Evolutionary conservation across 1,140 invertebrate genomes (phyloP).

Genomic region (Sycophaga agraensis): DNA sequence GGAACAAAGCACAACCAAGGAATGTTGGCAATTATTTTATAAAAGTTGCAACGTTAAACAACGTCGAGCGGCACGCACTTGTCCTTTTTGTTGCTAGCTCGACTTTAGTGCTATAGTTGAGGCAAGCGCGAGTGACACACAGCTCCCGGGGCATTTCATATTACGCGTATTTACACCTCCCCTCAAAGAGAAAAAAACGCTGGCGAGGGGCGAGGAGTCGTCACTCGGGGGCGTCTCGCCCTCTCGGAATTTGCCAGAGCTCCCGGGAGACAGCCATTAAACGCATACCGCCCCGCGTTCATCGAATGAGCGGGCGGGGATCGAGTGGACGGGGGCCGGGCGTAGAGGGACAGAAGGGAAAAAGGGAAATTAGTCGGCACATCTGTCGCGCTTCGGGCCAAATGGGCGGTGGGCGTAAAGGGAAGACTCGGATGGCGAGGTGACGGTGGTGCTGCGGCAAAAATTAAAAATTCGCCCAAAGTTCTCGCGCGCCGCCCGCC

Average conservation of each 20-base stretch:
- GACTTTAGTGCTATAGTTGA: too few species aligned
- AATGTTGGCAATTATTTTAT: too few species aligned
- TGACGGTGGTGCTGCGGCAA: not conserved
- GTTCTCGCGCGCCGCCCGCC: not conserved
- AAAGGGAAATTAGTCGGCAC: slow-evolving; percentile 39
- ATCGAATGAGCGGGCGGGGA: not conserved
- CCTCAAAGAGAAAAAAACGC: too few species aligned
- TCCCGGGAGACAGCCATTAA: slow-evolving; percentile 38
- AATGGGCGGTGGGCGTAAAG: too few species aligned
- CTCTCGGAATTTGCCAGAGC: slow-evolving; percentile 33
- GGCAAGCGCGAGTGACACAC: too few species aligned
- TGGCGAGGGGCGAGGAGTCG: too few species aligned
- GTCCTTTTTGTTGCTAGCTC: too few species aligned
- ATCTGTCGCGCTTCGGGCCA: slow-evolving; percentile 38
- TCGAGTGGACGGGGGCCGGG: not conserved
- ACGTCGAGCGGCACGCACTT: too few species aligned
- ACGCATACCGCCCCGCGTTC: slow-evolving; percentile 31
- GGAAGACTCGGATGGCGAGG: not conserved
- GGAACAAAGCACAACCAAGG: too few species aligned
- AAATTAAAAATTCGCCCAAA: slow-evolving; percentile 21
- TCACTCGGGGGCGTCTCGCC: not conserved
- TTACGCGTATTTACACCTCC: slow-evolving; percentile 1
- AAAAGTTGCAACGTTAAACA: too few species aligned
- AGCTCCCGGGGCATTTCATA: not conserved
- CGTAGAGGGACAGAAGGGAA: not conserved